Evolutionary conservation across 2,888 invertebrate genomes (phyloP).

Genomic region (Caenorhabditis japonica): DNA sequence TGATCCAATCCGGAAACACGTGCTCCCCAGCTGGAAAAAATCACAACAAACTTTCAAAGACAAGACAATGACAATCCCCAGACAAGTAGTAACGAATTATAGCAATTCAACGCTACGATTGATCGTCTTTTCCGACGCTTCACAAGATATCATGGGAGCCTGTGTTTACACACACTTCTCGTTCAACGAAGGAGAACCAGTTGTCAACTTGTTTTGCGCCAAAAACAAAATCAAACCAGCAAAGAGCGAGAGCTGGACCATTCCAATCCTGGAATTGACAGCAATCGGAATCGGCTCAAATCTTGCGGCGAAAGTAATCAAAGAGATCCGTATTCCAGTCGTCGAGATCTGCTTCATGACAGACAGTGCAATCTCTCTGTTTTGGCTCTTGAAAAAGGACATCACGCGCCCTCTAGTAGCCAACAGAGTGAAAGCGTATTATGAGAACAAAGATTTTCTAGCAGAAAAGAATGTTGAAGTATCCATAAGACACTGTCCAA

Average conservation of each 20-base stretch:
- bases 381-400: slow-evolving; percentile 1
- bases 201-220: neutral
- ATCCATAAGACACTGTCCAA: neutral
- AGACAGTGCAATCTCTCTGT: neutral
- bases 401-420: neutral
- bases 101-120: neutral
- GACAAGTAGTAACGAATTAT: neutral
- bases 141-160: no score
- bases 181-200: no score
- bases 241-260: neutral
- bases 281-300: neutral
- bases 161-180: no score
- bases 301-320: neutral
- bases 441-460: neutral
- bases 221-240: slow-evolving; percentile 8
- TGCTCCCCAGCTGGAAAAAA: neutral
- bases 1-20: neutral
- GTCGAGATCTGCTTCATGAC: neutral
- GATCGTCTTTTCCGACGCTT: slow-evolving; percentile 4
- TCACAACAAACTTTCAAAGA: neutral
- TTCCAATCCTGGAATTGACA: slow-evolving; percentile 8
- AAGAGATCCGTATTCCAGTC: neutral
- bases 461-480: no score
- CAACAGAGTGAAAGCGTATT: neutral
- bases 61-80: neutral